Conservation (phyloP, 2,888 invertebrate genomes). For the Microplitis manilae region DNA sequence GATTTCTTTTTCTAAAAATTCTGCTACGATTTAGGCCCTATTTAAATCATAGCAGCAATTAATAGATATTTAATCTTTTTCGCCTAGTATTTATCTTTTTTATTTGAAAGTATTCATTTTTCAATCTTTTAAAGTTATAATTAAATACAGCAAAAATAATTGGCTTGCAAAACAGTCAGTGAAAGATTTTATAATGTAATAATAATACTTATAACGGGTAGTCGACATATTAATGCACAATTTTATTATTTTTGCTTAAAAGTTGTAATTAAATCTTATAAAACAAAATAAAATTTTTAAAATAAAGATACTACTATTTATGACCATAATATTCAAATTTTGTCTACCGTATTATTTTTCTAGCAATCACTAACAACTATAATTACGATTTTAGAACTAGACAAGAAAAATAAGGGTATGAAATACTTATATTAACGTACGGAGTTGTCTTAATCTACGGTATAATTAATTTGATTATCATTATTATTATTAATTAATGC, state of each 20-base stretch:
- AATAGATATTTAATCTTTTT: conserved; percentile 58
- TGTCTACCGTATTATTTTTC: neutral
- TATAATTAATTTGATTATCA: conserved; percentile 35
- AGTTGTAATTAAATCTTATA: too few species aligned
- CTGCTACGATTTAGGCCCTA: conserved; percentile 66
- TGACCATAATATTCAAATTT: neutral
- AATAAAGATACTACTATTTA: neutral
- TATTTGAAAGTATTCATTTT: conserved; percentile 60
- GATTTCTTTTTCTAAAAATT: conserved; percentile 34
- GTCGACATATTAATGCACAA: too few species aligned
- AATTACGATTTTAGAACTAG: neutral
- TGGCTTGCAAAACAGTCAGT: neutral
- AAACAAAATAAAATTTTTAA: neutral
- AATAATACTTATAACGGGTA: too few species aligned
- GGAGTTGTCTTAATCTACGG: conserved; percentile 31
- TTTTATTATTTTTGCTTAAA: too few species aligned
- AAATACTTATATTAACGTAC: conserved; percentile 34
- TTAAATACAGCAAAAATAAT: neutral
- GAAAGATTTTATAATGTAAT: neutral
- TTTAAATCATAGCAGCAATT: conserved; percentile 63
- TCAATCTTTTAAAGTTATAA: conserved; percentile 26
- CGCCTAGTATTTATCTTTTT: conserved; percentile 65
- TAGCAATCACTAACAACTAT: neutral
- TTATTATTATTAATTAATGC: conserved; percentile 31
- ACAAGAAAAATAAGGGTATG: conserved; percentile 39